Conservation (phyloP, 35 echinoderm and acorn worm genomes). For the Chiridota heheva region DNA sequence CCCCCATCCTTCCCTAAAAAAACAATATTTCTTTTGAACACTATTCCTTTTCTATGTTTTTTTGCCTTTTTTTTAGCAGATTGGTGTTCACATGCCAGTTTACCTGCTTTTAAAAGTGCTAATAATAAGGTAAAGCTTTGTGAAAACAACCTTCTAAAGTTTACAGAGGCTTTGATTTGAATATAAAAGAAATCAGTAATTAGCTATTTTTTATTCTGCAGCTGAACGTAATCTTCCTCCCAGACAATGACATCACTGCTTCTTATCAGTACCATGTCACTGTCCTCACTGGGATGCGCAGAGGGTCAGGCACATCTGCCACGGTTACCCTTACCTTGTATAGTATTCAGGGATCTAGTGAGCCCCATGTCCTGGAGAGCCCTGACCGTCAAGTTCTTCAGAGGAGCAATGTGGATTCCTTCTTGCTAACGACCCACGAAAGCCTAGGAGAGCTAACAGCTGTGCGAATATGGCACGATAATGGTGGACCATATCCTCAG, state of each 20-base stretch:
- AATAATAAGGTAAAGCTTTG: no score
- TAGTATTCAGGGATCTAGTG: constrained; percentile 59
- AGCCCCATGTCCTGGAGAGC: constrained; percentile 71
- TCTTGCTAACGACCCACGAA: constrained; percentile 60
- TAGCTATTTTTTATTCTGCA: constrained; percentile 31
- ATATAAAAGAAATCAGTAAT: no score
- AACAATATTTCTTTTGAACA: no score
- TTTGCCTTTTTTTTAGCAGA: no score
- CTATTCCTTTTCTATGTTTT: no score
- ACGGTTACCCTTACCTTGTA: constrained; percentile 74
- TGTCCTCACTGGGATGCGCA: constrained; percentile 78
- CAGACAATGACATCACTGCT: constrained; percentile 68
- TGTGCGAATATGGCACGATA: constrained; percentile 92
- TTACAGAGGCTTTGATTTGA: no score
- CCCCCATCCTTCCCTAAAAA: no score
- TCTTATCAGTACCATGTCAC: constrained; percentile 81
- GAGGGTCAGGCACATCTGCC: constrained; percentile 76
- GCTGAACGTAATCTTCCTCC: constrained; percentile 61
- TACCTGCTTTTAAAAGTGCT: no score
- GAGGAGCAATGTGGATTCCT: constrained; percentile 71
- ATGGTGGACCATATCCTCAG: constrained; percentile 62
- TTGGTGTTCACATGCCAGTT: no score
- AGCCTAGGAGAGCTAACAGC: constrained; percentile 60
- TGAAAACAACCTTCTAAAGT: no score
- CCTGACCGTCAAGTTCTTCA: constrained; percentile 43